A percentile compares a stretch with the other conserved stretches of the same genome.
phyloP scores from a whole-genome alignment of 2,888 invertebrate species.

The Philaethria dido region DNA sequence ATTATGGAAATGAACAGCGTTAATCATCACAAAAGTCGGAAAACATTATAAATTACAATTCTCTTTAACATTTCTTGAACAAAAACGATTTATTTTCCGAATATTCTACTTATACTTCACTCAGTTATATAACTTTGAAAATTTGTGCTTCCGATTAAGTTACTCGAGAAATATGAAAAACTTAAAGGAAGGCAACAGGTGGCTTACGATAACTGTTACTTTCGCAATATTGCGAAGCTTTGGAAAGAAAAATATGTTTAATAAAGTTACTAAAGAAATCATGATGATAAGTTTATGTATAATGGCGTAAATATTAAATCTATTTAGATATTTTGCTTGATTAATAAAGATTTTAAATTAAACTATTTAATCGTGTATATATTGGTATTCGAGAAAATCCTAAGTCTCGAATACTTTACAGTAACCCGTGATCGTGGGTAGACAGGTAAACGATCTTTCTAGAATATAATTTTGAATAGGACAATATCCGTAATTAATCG shows the following conservation, averaged over 20 bases:
- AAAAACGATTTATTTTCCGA: conserved; percentile 26
- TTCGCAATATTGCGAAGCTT: conserved; percentile 8
- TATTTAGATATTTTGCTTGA: no score
- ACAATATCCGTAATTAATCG: no score
- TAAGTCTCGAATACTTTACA: no score
- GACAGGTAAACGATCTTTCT: no score
- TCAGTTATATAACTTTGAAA: conserved; percentile 10
- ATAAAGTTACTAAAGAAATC: neutral
- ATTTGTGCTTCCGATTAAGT: conserved; percentile 26
- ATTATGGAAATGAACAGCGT: conserved; percentile 23
- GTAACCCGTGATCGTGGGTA: no score
- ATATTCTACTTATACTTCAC: conserved; percentile 8
- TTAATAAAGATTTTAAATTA: no score
- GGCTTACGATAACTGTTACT: conserved; percentile 21
- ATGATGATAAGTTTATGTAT: neutral
- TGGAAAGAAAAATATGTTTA: neutral
- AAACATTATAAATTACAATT: conserved; percentile 24
- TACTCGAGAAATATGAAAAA: conserved; percentile 16
- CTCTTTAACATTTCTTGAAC: conserved; percentile 20
- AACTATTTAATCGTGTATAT: no score
- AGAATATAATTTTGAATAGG: no score
- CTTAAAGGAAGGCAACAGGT: conserved; percentile 34
- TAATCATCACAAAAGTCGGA: conserved; percentile 9
- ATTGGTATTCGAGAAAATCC: no score
- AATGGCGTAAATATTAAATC: no score